These are phyloP conservation scores for Laspeyria flexula DNA, from an alignment of 2,888 invertebrate species.

Conservation along the genomic window DNA sequence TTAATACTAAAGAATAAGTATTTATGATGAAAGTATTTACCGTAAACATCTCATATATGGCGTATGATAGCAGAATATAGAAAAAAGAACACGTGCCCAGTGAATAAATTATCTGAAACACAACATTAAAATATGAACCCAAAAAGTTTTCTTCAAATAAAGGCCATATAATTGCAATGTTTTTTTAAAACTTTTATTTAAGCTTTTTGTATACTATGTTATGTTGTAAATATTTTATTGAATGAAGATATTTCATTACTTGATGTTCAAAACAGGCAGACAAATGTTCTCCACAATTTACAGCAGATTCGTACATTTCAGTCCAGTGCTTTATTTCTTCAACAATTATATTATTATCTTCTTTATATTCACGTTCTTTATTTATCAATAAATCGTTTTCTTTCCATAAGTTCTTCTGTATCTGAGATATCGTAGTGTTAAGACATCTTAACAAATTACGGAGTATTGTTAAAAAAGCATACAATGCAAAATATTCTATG, in stretches of 20 bases:
- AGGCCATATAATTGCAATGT: no score
- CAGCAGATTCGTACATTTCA: neutral
- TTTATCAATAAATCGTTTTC: neutral
- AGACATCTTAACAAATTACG: neutral
- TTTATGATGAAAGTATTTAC: neutral
- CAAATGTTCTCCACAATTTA: neutral
- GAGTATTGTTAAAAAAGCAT: neutral
- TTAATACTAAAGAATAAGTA: no score
- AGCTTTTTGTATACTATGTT: no score
- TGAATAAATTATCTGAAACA: neutral
- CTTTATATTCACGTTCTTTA: neutral
- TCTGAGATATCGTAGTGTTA: neutral
- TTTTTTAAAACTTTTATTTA: no score
- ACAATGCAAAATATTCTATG: neutral
- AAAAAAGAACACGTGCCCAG: neutral
- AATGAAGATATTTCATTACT: neutral
- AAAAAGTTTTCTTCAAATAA: no score
- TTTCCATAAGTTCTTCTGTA: neutral
- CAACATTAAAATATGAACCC: no score
- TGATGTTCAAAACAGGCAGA: constrained; percentile 2
- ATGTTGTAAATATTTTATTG: neutral
- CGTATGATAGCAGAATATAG: neutral
- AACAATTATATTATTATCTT: neutral
- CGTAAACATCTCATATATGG: neutral
- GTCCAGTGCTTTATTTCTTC: neutral